Percentiles rank a stretch among this genome's conserved stretches.
phyloP scores from a whole-genome alignment of 2,888 invertebrate genomes.

The Heteromurus nitidus region DNA sequence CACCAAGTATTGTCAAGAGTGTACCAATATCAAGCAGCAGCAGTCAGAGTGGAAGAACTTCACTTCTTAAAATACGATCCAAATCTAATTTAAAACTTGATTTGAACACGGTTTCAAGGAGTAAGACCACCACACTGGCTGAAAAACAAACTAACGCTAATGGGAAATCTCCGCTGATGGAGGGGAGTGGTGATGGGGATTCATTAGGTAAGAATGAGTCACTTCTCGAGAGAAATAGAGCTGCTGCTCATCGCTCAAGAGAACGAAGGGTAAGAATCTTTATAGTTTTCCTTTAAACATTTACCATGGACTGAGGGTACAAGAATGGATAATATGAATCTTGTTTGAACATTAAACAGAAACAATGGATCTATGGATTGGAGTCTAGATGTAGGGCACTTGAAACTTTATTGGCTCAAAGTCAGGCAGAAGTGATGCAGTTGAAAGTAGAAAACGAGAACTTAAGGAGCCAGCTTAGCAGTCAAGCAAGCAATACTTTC shows the following conservation, averaged over 20 bases:
- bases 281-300: neutral
- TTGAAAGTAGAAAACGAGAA: conserved; percentile 63
- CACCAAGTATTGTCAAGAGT: too few species aligned
- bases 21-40: neutral
- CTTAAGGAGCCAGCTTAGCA: conserved; percentile 61
- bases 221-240: conserved; percentile 74
- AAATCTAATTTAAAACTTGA: conserved; percentile 56
- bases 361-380: conserved; percentile 71
- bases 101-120: conserved; percentile 45
- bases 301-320: too few species aligned
- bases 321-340: too few species aligned
- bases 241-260: conserved; percentile 78
- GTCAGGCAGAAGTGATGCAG: conserved; percentile 63
- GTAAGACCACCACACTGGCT: neutral
- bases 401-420: conserved; percentile 58
- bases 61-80: conserved; percentile 33
- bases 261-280: conserved; percentile 76
- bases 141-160: conserved; percentile 1
- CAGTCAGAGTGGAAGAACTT: neutral
- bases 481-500: conserved; percentile 46
- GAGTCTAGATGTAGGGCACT: conserved; percentile 66
- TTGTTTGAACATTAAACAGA: too few species aligned
- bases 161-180: neutral
- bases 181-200: neutral
- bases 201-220: too few species aligned